phyloP scores from a whole-genome alignment of 2,888 invertebrate genomes.

The Tetragonula carbonaria region DNA sequence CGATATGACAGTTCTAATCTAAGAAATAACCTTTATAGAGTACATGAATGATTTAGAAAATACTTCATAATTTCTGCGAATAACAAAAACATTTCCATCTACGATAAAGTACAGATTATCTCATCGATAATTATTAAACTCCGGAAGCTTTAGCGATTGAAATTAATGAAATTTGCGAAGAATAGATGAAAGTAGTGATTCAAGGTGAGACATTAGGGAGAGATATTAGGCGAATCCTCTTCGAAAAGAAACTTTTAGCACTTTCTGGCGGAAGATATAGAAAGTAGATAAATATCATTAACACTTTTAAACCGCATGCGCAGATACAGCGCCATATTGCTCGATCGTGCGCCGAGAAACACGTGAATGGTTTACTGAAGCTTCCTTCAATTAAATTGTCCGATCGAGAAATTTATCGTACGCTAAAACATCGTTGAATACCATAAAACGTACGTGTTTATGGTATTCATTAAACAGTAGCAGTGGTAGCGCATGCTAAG shows the following conservation, averaged over 20 bases:
- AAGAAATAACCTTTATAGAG: too few species aligned
- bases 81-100: background rate
- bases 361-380: conserved; percentile 23
- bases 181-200: conserved; percentile 9
- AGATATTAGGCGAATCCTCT: conserved; percentile 20
- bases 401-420: conserved; percentile 25
- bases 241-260: conserved; percentile 32
- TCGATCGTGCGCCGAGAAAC: conserved; percentile 18
- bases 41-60: background rate
- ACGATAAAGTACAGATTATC: background rate
- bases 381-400: conserved; percentile 31
- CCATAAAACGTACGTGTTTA: background rate
- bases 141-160: background rate
- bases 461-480: conserved; percentile 15
- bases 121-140: background rate
- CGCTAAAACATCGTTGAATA: background rate
- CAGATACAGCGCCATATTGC: background rate
- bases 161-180: background rate
- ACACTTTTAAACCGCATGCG: conserved; percentile 30
- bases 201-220: background rate
- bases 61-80: background rate
- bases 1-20: too few species aligned
- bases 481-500: background rate
- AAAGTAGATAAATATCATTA: conserved; percentile 33
- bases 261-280: conserved; percentile 22